A percentile compares a stretch with the other conserved stretches of the same genome.
phyloP scores from a whole-genome alignment of 2,113 vertebrate genomes.

The Gambusia holbrooki region DNA sequence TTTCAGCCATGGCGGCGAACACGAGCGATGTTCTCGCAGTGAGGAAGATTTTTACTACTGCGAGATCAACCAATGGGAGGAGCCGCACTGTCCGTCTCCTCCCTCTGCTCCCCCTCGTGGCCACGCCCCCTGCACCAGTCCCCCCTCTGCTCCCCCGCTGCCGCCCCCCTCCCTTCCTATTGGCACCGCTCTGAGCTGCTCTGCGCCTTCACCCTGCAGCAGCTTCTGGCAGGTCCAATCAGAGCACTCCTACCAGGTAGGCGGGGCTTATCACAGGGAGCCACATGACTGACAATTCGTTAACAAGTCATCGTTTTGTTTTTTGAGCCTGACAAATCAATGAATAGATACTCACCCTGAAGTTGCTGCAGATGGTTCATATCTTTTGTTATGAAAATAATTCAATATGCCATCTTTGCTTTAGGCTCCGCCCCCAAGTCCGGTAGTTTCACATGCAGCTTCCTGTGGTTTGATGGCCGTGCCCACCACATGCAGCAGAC shows the following conservation, averaged over 20 bases:
- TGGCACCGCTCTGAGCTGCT: slow-evolving; percentile 82
- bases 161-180: slow-evolving; percentile 42
- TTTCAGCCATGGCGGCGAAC: slow-evolving; percentile 79
- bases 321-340: background rate
- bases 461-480: slow-evolving; percentile 82
- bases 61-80: slow-evolving; percentile 79
- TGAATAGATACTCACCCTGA: background rate
- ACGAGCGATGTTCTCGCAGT: slow-evolving; percentile 82
- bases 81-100: slow-evolving; percentile 3
- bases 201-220: slow-evolving; percentile 86
- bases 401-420: background rate
- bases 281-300: too few species aligned
- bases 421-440: slow-evolving; percentile 83
- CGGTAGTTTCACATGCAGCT: slow-evolving; percentile 78
- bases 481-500: slow-evolving; percentile 76
- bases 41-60: slow-evolving; percentile 97
- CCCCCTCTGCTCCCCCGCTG: slow-evolving; percentile 7
- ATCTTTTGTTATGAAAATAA: background rate
- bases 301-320: background rate
- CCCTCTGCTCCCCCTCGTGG: background rate
- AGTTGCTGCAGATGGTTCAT: background rate
- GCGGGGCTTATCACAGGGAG: background rate
- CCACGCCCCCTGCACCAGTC: slow-evolving; percentile 15
- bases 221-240: slow-evolving; percentile 90
- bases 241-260: slow-evolving; percentile 94